Base-by-base conservation (phyloP, 2,888 invertebrate genomes). In the Hesperia comma region DNA sequence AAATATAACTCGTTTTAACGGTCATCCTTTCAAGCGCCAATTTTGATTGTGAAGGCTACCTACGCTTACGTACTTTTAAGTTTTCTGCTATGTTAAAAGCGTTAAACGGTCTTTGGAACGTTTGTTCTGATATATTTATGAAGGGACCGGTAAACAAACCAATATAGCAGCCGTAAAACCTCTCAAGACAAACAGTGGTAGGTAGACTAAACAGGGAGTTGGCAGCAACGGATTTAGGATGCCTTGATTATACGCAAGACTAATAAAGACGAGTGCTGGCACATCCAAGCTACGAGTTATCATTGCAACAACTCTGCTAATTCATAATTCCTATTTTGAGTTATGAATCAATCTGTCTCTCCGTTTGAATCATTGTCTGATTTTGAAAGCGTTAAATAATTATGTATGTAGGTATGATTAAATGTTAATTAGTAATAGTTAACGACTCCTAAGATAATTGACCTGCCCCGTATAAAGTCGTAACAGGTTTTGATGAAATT, bases 141-240 rank as follows among this genome's bases (percentile, higher is more conserved):
- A 83, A 84, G 83, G 82, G 80, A 21, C 51, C 37, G 69, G 75
- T 81, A 83, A 88, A 85, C 81, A 84, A 80, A 84, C 77, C 69
- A 43, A 67, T 79, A 75, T 75, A 73, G 71, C 78, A 79, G 57
- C 78, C 79, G 77, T 79, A 80, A 82, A 80, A 83, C 79, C 80
- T 76, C 74, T 74, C 79, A 80, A 82, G 81, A 83, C 80, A 79
- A 79, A 78, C 72, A 77, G 75, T 69, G 71, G 82, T 79, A 88
- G 71, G 82, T 79, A 89, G 86, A 88, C 87, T 88, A 87, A 89
- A 89, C 88, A 87, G 79, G 79, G 73, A 70, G 72, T 73, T 75
- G 71, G 71, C 71, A 77, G 79, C 75, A 79, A 78, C 78, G 74
- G 75, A 78, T 79, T 82, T 84, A 70, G 68, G 67, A 85, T 80